Conservation (phyloP, 2,888 invertebrate genomes). For the Eledona agricola region DNA sequence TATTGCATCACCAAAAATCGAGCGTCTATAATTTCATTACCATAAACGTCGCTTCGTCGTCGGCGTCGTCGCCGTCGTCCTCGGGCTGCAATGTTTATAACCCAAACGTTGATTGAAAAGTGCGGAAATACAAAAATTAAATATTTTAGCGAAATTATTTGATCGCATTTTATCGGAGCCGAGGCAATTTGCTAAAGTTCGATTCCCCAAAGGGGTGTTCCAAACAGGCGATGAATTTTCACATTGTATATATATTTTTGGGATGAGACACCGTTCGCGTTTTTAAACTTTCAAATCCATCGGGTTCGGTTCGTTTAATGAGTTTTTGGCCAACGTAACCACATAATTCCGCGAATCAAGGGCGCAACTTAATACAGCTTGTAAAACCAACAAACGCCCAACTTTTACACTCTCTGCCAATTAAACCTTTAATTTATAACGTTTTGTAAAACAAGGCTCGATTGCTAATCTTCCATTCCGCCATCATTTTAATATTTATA, state of each 20-base stretch:
- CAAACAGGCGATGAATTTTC: constrained; percentile 15
- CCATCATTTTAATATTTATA: too few relatives aligned
- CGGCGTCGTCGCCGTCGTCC: too few relatives aligned
- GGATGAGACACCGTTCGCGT: constrained; percentile 24
- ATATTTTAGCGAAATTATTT: too few relatives aligned
- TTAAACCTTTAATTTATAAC: too few relatives aligned
- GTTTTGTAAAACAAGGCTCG: too few relatives aligned
- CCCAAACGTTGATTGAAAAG: constrained; percentile 13
- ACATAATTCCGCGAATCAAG: constrained; percentile 28
- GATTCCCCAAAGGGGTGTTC: constrained; percentile 23
- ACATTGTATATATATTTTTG: constrained; percentile 24
- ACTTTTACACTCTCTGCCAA: constrained; percentile 14
- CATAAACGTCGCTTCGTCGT: too few relatives aligned
- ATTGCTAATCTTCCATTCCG: too few relatives aligned
- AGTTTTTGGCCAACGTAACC: constrained; percentile 27
- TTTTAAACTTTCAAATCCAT: constrained; percentile 38
- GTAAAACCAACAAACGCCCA: constrained; percentile 7
- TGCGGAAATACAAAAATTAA: constrained; percentile 16
- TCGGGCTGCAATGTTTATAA: constrained; percentile 10
- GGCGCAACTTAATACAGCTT: constrained; percentile 13
- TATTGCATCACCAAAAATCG: constrained; percentile 33
- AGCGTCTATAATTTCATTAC: constrained; percentile 29
- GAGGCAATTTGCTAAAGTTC: constrained; percentile 22
- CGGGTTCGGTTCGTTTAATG: constrained; percentile 37
- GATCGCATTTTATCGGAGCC: too few relatives aligned